Conservation (phyloP, 2,888 invertebrate species). For the Brenthis ino region DNA sequence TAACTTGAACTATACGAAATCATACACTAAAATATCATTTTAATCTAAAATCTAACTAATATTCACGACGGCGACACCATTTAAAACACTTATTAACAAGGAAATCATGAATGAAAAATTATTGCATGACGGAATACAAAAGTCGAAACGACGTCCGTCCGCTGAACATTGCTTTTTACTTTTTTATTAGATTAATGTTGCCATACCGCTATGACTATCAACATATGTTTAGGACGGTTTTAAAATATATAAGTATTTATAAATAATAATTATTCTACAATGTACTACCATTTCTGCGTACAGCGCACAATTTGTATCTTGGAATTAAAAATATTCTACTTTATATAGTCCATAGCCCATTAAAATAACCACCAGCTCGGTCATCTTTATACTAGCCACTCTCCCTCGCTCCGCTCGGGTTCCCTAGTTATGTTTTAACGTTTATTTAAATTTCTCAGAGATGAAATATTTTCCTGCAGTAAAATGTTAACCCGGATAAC, state of each 20-base stretch:
- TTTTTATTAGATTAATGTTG: slow-evolving; percentile 56
- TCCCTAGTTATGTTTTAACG: too few relatives aligned
- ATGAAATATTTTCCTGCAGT: too few relatives aligned
- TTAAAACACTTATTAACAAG: slow-evolving; percentile 73
- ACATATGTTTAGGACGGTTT: slow-evolving; percentile 1
- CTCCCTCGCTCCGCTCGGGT: too few relatives aligned
- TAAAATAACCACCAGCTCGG: too few relatives aligned
- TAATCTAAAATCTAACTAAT: slow-evolving; percentile 72
- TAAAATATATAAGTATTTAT: not conserved
- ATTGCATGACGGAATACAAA: slow-evolving; percentile 82
- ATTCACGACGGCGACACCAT: slow-evolving; percentile 74
- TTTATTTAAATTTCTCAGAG: too few relatives aligned
- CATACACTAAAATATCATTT: slow-evolving; percentile 79
- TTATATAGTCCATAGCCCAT: too few relatives aligned
- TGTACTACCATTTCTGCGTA: too few relatives aligned
- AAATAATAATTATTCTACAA: too few relatives aligned
- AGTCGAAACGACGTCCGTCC: slow-evolving; percentile 80
- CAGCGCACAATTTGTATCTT: too few relatives aligned
- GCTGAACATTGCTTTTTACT: slow-evolving; percentile 71
- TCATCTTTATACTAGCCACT: too few relatives aligned
- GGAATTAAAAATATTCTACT: too few relatives aligned
- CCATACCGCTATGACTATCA: slow-evolving; percentile 42
- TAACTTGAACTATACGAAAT: slow-evolving; percentile 68
- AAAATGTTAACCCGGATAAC: too few relatives aligned
- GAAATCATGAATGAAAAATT: slow-evolving; percentile 81